These are phyloP conservation scores for Gallinago solitaria DNA, from an alignment of 2,797 vertebrate species.

Conservation along the genomic window DNA sequence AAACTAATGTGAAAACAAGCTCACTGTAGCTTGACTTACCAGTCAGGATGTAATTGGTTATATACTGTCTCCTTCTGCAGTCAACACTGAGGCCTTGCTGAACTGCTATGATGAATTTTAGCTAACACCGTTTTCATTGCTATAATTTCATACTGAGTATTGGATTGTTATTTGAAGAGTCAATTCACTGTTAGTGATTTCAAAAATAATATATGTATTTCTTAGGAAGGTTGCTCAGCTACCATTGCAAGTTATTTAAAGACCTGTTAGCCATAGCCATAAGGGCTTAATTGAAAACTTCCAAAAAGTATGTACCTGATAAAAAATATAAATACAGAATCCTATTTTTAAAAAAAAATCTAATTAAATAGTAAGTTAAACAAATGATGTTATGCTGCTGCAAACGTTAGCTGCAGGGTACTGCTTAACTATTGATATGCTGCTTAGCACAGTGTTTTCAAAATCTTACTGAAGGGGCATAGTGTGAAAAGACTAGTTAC, in stretches of 20 bases:
- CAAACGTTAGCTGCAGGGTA: neutral
- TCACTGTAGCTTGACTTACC: neutral
- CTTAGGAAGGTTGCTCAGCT: neutral
- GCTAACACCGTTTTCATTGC: neutral
- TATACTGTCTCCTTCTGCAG: neutral
- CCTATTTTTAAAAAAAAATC: neutral
- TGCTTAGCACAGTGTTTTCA: neutral
- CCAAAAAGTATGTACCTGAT: neutral
- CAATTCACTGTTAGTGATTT: neutral
- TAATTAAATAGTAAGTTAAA: neutral
- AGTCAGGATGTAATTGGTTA: neutral
- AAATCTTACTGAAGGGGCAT: neutral
- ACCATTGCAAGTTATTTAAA: neutral
- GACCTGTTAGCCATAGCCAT: neutral
- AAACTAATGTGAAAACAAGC: neutral
- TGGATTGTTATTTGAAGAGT: neutral
- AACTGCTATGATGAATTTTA: neutral
- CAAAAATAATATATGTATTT: neutral
- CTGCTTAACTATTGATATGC: neutral
- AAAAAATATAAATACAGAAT: neutral
- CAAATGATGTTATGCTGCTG: neutral
- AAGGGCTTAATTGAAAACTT: neutral
- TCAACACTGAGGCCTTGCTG: neutral
- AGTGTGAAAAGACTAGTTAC: neutral
- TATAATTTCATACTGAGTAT: neutral